Conservation (phyloP, 2,888 invertebrate genomes). For the Plebejus melissa region DNA sequence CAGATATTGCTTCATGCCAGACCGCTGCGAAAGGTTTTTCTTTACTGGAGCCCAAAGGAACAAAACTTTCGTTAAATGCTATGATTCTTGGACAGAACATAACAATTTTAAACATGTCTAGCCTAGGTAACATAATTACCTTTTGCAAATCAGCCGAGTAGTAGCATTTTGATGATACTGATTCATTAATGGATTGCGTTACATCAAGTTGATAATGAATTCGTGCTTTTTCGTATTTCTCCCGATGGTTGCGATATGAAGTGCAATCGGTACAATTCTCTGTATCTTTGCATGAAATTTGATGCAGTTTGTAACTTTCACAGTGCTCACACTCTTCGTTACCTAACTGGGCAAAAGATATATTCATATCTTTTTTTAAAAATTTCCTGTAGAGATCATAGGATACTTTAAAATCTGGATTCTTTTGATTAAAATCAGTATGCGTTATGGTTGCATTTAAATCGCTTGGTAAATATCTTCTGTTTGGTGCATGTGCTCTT, state of each 20-base stretch:
- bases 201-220: no score
- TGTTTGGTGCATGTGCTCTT: conserved; percentile 23
- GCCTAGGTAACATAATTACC: conserved; percentile 10
- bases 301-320: conserved; percentile 7
- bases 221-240: no score
- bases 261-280: neutral
- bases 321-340: conserved; percentile 7
- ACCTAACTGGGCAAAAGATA: neutral
- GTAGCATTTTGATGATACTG: neutral
- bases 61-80: no score
- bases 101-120: no score
- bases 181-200: no score
- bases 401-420: neutral
- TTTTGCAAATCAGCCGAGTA: neutral
- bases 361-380: conserved; percentile 7
- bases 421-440: neutral
- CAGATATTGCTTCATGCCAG: no score
- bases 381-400: neutral
- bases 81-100: no score
- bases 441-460: conserved; percentile 1
- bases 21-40: no score
- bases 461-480: conserved; percentile 5
- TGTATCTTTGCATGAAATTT: neutral
- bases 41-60: no score
- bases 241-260: no score